A percentile compares a stretch with the other conserved stretches of the same genome.
These are phyloP conservation scores for Lepus timidus DNA, from an alignment of 2,113 vertebrate species.

Conservation along the genomic window DNA sequence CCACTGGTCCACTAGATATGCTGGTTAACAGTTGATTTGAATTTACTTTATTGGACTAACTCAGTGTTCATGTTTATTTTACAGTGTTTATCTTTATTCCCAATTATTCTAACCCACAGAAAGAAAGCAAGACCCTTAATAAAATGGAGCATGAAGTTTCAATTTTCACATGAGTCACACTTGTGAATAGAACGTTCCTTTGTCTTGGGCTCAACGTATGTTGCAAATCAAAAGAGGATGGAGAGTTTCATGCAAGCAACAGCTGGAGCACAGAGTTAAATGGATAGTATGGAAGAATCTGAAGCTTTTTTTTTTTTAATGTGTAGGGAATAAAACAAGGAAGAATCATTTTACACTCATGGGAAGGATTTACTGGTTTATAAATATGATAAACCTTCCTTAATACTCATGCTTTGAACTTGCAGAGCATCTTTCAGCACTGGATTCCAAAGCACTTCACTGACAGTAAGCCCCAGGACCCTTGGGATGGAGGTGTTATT, in stretches of 20 bases:
- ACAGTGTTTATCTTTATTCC: constrained; percentile 74
- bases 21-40: constrained; percentile 20
- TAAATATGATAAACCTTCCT: constrained; percentile 77
- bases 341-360: constrained; percentile 72
- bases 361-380: constrained; percentile 75
- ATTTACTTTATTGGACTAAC: constrained; percentile 56
- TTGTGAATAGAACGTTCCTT: constrained; percentile 41
- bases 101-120: constrained; percentile 74
- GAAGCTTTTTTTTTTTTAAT: neutral
- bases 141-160: constrained; percentile 73
- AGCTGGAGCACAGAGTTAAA: constrained; percentile 33
- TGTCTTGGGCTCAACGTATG: constrained; percentile 14
- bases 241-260: neutral
- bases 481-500: constrained; percentile 40
- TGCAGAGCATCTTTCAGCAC: constrained; percentile 68
- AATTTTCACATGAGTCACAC: constrained; percentile 73
- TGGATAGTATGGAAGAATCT: constrained; percentile 13
- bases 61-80: constrained; percentile 67
- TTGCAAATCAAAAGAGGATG: constrained; percentile 66
- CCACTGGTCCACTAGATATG: neutral
- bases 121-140: constrained; percentile 70
- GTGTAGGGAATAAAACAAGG: constrained; percentile 48
- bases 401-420: constrained; percentile 78
- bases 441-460: constrained; percentile 74
- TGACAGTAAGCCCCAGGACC: constrained; percentile 54